Conservation (phyloP, 2,113 vertebrate species). For the Sinocyclocheilus anophthalmus region DNA sequence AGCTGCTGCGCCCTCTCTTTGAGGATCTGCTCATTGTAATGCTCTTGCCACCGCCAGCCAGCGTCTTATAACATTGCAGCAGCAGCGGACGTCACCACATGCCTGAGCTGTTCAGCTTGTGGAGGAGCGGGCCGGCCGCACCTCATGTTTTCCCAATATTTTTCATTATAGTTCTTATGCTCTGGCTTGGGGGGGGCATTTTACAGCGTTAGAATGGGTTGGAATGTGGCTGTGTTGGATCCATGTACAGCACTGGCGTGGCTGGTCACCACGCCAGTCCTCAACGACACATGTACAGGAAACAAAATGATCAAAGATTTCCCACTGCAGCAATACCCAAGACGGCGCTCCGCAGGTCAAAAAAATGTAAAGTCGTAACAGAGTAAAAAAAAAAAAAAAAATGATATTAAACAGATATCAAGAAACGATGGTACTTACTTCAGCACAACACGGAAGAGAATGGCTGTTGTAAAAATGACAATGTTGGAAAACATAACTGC, state of each 20-base stretch:
- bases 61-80: too few relatives aligned
- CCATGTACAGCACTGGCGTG: conserved; percentile 74
- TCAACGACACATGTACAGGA: conserved; percentile 92
- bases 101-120: conserved; percentile 78
- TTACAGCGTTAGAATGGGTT: conserved; percentile 86
- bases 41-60: too few relatives aligned
- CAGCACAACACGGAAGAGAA: conserved; percentile 93
- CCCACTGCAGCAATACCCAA: conserved; percentile 95
- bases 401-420: neutral
- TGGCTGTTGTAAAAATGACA: conserved; percentile 96
- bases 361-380: neutral
- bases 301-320: conserved; percentile 88
- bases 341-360: conserved; percentile 77
- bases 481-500: conserved; percentile 97
- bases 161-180: conserved; percentile 66
- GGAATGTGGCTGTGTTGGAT: conserved; percentile 82
- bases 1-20: conserved; percentile 91
- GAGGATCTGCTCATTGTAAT: conserved; percentile 98
- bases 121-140: conserved; percentile 80
- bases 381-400: neutral
- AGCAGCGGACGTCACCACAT: conserved; percentile 88
- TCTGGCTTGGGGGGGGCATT: conserved; percentile 69
- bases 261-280: conserved; percentile 78
- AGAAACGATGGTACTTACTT: conserved; percentile 84
- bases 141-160: conserved; percentile 62